Conservation (phyloP, 2,888 invertebrate genomes). For the Sipha maydis region DNA sequence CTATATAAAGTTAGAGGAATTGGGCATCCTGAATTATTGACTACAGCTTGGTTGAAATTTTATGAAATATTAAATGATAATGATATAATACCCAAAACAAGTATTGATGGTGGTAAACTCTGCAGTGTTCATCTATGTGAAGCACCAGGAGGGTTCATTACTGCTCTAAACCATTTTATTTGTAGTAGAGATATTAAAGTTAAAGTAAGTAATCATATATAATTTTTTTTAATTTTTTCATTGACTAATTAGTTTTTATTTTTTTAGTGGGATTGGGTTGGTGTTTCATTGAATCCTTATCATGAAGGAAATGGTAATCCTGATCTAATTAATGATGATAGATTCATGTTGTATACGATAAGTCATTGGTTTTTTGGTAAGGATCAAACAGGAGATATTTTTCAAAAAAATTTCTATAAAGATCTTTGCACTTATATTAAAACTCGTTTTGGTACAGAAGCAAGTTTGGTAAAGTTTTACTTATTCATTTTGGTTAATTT, state of each 20-base stretch:
- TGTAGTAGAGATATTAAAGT: constrained; percentile 69
- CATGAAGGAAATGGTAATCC: constrained; percentile 85
- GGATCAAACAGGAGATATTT: constrained; percentile 88
- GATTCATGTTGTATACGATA: constrained; percentile 81
- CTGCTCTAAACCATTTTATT: constrained; percentile 88
- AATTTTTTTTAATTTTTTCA: background rate
- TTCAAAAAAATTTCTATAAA: constrained; percentile 71
- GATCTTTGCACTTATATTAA: constrained; percentile 34
- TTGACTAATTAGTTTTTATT: constrained; percentile 67
- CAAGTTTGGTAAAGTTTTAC: constrained; percentile 40
- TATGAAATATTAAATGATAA: constrained; percentile 80
- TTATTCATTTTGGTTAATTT: background rate
- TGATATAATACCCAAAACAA: constrained; percentile 71
- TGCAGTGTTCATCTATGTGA: constrained; percentile 90
- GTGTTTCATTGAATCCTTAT: constrained; percentile 89
- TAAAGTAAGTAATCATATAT: constrained; percentile 35
- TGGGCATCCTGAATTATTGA: constrained; percentile 80
- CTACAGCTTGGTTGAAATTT: constrained; percentile 92
- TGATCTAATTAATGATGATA: constrained; percentile 83
- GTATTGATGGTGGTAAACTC: constrained; percentile 69
- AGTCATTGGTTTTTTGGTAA: constrained; percentile 88
- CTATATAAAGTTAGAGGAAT: constrained; percentile 68
- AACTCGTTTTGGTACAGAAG: constrained; percentile 39
- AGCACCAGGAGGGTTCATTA: constrained; percentile 95
- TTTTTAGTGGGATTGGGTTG: constrained; percentile 84